Percentiles rank a stretch among this genome's conserved stretches.
Evolutionary conservation across 2,797 vertebrate genomes (phyloP).

Genomic region (Sebastiscus tertius): DNA sequence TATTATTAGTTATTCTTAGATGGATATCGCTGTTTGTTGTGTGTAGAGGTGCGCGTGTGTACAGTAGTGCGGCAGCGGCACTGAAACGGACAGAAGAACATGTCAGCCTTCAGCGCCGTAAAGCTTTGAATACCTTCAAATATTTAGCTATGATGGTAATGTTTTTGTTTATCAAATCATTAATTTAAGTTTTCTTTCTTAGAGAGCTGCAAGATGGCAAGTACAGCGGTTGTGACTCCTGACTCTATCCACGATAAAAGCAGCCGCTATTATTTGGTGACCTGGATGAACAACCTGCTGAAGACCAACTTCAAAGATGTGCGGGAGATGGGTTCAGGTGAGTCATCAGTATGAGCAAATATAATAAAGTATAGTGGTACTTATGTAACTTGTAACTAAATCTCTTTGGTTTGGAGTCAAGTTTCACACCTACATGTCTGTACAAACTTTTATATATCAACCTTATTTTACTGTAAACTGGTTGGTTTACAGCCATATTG

Average conservation of each 20-base stretch:
- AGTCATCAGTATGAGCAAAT: neutral
- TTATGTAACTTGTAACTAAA: neutral
- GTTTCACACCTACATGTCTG: neutral
- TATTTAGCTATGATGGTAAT: neutral
- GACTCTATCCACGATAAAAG: constrained; percentile 45
- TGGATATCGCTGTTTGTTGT: too few species aligned
- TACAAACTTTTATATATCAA: neutral
- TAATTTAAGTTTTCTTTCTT: neutral
- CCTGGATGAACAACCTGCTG: constrained; percentile 78
- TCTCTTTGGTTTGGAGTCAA: neutral
- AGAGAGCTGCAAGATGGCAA: constrained; percentile 71
- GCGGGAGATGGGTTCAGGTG: constrained; percentile 80
- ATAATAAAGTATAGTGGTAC: neutral
- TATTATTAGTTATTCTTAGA: too few species aligned
- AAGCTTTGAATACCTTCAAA: too few species aligned
- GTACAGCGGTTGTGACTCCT: constrained; percentile 36
- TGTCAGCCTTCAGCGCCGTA: too few species aligned
- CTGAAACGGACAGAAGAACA: too few species aligned
- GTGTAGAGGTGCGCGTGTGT: too few species aligned
- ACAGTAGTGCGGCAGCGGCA: too few species aligned
- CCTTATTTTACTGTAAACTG: neutral
- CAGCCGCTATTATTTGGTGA: constrained; percentile 63
- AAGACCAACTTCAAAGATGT: constrained; percentile 76
- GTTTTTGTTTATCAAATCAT: neutral
- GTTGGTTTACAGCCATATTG: neutral